phyloP scores from a whole-genome alignment of 1,140 invertebrate genomes.

The Listronotus bonariensis region DNA sequence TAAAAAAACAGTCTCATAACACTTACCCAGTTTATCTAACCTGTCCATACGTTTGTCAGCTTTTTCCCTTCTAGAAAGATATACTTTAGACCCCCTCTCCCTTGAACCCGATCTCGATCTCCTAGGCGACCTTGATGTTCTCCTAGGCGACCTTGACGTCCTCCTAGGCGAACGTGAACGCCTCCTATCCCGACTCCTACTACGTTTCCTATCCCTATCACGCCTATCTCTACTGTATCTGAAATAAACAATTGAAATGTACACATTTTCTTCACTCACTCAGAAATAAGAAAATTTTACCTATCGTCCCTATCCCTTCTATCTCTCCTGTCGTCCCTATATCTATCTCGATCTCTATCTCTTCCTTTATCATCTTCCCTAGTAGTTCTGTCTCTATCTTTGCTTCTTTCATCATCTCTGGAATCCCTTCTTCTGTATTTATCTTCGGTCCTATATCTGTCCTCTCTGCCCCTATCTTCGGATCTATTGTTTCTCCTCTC shows the following conservation, averaged over 20 bases:
- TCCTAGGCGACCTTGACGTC: conserved; percentile 26
- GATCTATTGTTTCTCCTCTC: conserved; percentile 9
- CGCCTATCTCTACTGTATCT: neutral
- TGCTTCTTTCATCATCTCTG: conserved; percentile 22
- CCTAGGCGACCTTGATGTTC: conserved; percentile 42
- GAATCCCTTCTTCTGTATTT: conserved; percentile 3
- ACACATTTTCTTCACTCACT: neutral
- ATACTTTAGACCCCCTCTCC: conserved; percentile 26
- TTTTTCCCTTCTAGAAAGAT: conserved; percentile 27
- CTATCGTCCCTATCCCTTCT: conserved; percentile 4
- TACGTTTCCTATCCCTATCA: conserved; percentile 32
- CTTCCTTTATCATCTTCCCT: neutral
- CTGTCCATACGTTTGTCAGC: conserved; percentile 34
- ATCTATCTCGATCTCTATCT: neutral
- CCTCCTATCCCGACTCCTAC: conserved; percentile 36
- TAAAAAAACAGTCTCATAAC: neutral
- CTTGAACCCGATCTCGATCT: conserved; percentile 36
- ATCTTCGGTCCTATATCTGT: neutral
- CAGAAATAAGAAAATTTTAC: neutral
- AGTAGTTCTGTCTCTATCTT: conserved; percentile 10
- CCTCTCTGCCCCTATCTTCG: conserved; percentile 10
- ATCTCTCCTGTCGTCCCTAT: conserved; percentile 14
- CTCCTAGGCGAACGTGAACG: conserved; percentile 22
- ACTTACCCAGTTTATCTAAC: conserved; percentile 35
- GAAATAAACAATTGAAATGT: neutral